Base-by-base conservation (phyloP, 2,888 invertebrate species). In the Acleris emargana region DNA sequence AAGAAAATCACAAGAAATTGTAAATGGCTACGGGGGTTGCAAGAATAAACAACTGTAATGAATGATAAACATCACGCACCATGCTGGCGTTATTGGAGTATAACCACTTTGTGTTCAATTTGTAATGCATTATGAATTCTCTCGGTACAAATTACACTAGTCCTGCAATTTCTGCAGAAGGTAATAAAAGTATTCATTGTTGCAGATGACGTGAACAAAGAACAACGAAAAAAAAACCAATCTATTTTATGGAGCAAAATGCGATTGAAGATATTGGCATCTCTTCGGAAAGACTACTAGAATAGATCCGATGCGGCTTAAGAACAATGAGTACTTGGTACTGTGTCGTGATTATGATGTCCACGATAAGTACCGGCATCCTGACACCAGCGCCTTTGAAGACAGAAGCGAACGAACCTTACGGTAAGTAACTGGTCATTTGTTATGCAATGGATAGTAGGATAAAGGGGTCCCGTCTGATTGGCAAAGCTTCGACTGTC, bases 301-400 rank as follows among this genome's bases (percentile, higher is more conserved):
- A 72, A 72, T 67, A 79, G 82, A 79, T 86, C 87, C 81, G 84
- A 91, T 89, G 90, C 79, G 83, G 85, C 82, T 86, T 76, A 75
- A 80, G 84, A 89, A 89, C 72, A 87, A 92, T 92, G 91, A 86
- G 82, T 86, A 81, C 86, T 80, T 92, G 91, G 91, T 90, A 86
- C 84, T 89, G 84, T 78, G 79, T 91, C 82, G 84, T 87, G 85
- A 83, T 92, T 77, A 87, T 89, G 78, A 87, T 91, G 86, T 82
- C 86, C 71, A 86, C 91, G 76, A 84, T 92, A 81, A 89, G 88
- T 81, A 89, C 84, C 64, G 82, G 87, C 51, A 85, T 89, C 49
- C 76, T 90, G 11, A 85, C 89, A 45, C 90, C 89, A 57, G 86
- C 89, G 25, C 90, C 91, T 43, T 83, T 85, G 73, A 90, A 87